Evolutionary conservation across 2,113 vertebrate genomes (phyloP), one percentile per base, ranked within the genome.

Genomic region (Myiopsitta monachus): DNA sequence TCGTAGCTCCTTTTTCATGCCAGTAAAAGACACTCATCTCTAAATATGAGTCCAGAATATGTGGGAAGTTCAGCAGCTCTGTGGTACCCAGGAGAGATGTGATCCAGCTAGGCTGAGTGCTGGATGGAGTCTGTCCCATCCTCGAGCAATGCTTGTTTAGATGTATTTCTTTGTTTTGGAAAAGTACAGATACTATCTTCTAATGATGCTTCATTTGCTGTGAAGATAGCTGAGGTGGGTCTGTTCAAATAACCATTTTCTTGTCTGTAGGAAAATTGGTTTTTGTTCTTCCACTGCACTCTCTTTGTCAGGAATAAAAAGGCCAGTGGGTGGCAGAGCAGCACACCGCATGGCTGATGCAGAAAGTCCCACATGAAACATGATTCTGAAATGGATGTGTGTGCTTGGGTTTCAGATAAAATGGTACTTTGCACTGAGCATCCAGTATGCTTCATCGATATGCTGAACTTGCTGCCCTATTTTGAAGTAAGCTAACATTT

Each of bases 241-340:
- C 36, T 70, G 17, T 86, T 93, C 38, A 83, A 75, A 26, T 66
- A 49, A 30, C 36, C 18, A 4, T 2, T 51, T 81, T 62, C 23
- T 79, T 6, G 8, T 55, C 11, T 7, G 7, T 24, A 55, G 28
- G n/a, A 72, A 85, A 63, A 79, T 15, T 0, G 0, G 10, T 59
- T 57, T 69, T 54, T 76, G 5, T 49, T 90, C 33, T 63, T 55
- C 30, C 27, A 11, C 38, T 63, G 2, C 1, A 0, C 16, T 54
- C 11, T 38, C 52, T 63, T 26, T 52, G 17, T 59, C 9, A 47
- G 33, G 31, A 94, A 31, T 30, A 74, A 89, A 82, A 39, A 80
- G 57, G 46, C 84, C 76, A 0, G 88, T 70, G 95, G 92, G 92
- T 93, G 97, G 96, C 91, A 92, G 95, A 95, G 68, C 88, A 88